Percentiles rank a stretch among this genome's conserved stretches.
phyloP scores from a whole-genome alignment of 2,888 invertebrate genomes.

The Eupelmus urozonus region DNA sequence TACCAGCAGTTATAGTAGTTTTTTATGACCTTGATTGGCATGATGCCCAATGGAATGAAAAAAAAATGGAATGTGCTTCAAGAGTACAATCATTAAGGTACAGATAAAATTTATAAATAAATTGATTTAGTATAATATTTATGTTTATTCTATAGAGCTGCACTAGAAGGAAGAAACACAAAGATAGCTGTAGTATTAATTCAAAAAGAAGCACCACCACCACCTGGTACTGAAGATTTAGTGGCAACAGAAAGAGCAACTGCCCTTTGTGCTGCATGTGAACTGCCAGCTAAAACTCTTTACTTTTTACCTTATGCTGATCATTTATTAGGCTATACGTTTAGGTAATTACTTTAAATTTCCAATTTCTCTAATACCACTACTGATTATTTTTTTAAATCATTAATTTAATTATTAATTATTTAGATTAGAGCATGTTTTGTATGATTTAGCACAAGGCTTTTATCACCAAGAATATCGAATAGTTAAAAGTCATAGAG shows the following conservation, averaged over 20 bases:
- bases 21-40: constrained; percentile 99
- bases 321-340: constrained; percentile 85
- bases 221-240: constrained; percentile 89
- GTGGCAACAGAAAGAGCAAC: constrained; percentile 94
- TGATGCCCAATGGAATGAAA: constrained; percentile 95
- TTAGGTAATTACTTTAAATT: constrained; percentile 77
- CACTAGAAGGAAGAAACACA: constrained; percentile 85
- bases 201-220: constrained; percentile 88
- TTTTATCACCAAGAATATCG: constrained; percentile 95
- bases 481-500: constrained; percentile 91
- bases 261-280: constrained; percentile 93
- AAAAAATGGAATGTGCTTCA: constrained; percentile 94
- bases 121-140: background rate
- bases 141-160: constrained; percentile 79
- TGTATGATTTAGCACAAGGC: constrained; percentile 93
- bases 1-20: constrained; percentile 95
- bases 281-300: constrained; percentile 93
- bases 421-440: constrained; percentile 91
- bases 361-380: constrained; percentile 11
- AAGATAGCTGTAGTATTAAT: constrained; percentile 93
- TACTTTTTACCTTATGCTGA: constrained; percentile 95
- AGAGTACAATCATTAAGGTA: constrained; percentile 89
- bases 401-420: constrained; percentile 28
- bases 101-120: constrained; percentile 36
- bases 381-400: constrained; percentile 6